Base-by-base conservation (phyloP, 2,797 vertebrate genomes). In the Molossus alvarezi region DNA sequence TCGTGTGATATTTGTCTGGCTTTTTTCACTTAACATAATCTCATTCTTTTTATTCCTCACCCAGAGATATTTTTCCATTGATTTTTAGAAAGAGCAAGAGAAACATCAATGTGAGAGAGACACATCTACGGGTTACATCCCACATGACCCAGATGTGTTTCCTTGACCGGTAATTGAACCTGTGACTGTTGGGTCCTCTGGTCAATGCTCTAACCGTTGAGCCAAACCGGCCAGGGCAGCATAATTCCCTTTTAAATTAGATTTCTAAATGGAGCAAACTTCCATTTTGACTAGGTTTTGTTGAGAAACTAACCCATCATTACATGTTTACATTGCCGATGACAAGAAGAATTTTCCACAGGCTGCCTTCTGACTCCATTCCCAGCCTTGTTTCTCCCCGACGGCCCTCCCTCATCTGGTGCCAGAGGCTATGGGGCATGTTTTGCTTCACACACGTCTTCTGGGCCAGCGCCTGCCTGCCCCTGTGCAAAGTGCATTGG, bases 401-500 rank as follows among this genome's bases (percentile, higher is more conserved):
- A 9, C 17, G 18, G 9, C 4, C 5, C 29, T 45, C 53, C 18
- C 7, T 23, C 5, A 20, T 20, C 53, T 3, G 21, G 29, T 27
- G 23, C 25, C 23, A 21, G 25, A 12, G 13, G 3, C 23, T 60
- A 3, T 5, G 20, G 33, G 37, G 4, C 2, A 0, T 0, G 6
- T 29, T 67, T 65, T 33, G 14, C 4, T 37, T 76, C 77, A 33
- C 0, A 4, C 6, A 10, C 15, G 25, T 48, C 14, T 15, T 62
- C n/a, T 21, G 79, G 23, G 18, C 37, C 20, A 41, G 12, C 0
- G 3, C n/a, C 57, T 77, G 27, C 58, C 10, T 14, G n/a, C 27
- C 12, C 3, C 18, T 29, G 5, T 12, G 11, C 7, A 37, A 73
- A 90, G 15, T 9, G 27, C 79, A 2, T 72, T 95, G 77, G 10